Base-by-base conservation (phyloP, 1,140 invertebrate genomes). In the Wasmannia auropunctata region DNA sequence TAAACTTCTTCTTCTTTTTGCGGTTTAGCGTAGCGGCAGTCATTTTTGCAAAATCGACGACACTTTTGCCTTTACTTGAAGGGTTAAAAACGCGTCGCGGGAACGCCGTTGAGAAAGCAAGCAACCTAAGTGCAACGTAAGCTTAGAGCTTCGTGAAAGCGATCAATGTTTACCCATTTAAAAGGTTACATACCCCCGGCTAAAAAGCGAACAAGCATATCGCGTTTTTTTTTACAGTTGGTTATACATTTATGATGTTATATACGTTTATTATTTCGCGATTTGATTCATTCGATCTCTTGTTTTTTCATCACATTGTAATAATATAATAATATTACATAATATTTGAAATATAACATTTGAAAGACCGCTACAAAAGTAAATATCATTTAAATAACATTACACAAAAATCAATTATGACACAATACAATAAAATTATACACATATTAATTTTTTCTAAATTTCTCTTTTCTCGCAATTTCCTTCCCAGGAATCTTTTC, bases 91-190 rank as follows among this genome's bases (percentile, higher is more conserved):
- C 72, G 43, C 56, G 22, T 84, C 58, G 65, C 51, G 76, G 60
- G 60, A 86, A 86, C 37, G 54, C 60, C 56, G 49, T 80, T 58
- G 56, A 46, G 77, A 80, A 86, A 80, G 65, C 77, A 86, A 86
- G 76, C 63, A 51, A 60, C 75, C 62, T 85, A 54, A 85, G 74
- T 85, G 83, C 83, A 65, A 56, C 49, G 65, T 81, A 83, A 83
- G 67, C 51, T 83, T 58, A 58, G 37, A 46, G 65, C 51, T 77
- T 63, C 34, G 70, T 31, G 72, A 85, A 77, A 75, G 22, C 81
- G 70, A 85, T 85, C 81, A 51, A 51, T 85, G 72, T 85, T 85
- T 85, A 85, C 72, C 58, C 60, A 76, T 85, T 77, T 85, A 85
- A 85, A 85, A 77, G 56, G 81, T 85, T 77, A 85, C 70, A 51